Base-by-base conservation (phyloP, 2,888 invertebrate species). In the Ophion ventricosus region DNA sequence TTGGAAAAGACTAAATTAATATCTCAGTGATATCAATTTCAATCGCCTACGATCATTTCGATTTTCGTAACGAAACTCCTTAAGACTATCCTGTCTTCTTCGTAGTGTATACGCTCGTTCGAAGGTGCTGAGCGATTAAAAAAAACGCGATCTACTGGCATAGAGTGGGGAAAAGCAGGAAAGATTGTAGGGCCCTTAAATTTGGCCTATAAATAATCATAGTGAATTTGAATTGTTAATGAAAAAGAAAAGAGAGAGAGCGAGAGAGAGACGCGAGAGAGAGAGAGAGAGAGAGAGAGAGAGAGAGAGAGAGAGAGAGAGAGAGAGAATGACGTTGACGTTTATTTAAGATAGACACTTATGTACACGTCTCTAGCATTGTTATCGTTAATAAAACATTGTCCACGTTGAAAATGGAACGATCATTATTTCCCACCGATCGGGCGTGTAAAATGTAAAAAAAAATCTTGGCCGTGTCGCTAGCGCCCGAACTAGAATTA, bases 381-480 rank as follows among this genome's bases (percentile, higher is more conserved):
- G 78, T 82, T 82, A 66, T 54, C 73, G 80, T 81, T 72, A 78
- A 84, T 83, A 83, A 80, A 78, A 81, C 66, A 64, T 77, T 81
- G 73, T 81, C 73, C 43, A 49, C 40, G 80, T 76, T 83, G 11
- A 75, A 66, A 59, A 35, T 73, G 1, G 35, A 64, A 8, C 8
- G 57, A 67, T 74, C 10, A 63, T 74, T 78, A 14, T 23, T n/a
- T 7, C 26, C 57, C 8, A 1, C 54, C 2, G 17, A 11, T n/a
- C 4, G 17, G n/a, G 14, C 0, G 17, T 40, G 40, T 0, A n/a
- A 1, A 7, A 35, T 69, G 49, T 14, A n/a, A 8, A 57, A 29
- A 63, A 26, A 63, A 25, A 63, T n/a, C n/a, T n/a, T n/a, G n/a
- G n/a, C n/a, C n/a, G n/a, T n/a, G n/a, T n/a, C n/a, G n/a, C n/a